Percentiles rank a stretch among this genome's conserved stretches.
phyloP scores from a whole-genome alignment of 2,113 vertebrate species.

The Archocentrus centrarchus region DNA sequence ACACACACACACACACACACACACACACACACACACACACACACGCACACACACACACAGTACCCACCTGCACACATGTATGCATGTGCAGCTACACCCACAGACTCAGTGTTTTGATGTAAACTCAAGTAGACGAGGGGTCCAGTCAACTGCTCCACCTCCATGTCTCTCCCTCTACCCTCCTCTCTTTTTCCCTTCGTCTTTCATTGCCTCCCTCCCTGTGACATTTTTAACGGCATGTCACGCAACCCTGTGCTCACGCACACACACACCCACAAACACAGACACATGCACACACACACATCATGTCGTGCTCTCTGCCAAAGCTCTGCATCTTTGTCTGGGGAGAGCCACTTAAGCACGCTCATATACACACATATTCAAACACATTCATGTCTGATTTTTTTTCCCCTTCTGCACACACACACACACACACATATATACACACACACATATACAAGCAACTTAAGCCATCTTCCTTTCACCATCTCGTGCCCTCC shows the following conservation, averaged over 20 bases:
- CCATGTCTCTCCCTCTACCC: constrained; percentile 11
- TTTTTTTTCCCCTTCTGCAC: not conserved
- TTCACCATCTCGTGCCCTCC: constrained; percentile 60
- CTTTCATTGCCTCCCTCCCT: constrained; percentile 56
- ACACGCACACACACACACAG: constrained; percentile 25
- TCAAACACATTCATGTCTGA: constrained; percentile 58
- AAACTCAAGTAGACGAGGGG: constrained; percentile 69
- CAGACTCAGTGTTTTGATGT: constrained; percentile 65
- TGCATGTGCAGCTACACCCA: constrained; percentile 46
- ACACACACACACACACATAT: constrained; percentile 20
- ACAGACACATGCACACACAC: constrained; percentile 22
- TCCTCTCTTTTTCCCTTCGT: constrained; percentile 34
- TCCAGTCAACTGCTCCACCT: constrained; percentile 52
- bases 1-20: constrained; percentile 38
- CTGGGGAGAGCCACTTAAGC: constrained; percentile 68
- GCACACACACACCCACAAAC: constrained; percentile 13
- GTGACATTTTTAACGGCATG: constrained; percentile 69
- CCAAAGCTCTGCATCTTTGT: constrained; percentile 62
- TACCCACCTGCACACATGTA: constrained; percentile 27
- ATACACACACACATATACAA: constrained; percentile 11
- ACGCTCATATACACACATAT: constrained; percentile 61
- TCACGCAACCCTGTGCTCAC: constrained; percentile 71
- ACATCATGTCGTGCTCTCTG: constrained; percentile 64
- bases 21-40: constrained; percentile 32
- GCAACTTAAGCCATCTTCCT: constrained; percentile 47